Percentiles rank a stretch among this genome's conserved stretches.
phyloP scores from a whole-genome alignment of 2,113 vertebrate species.

The Hepsetus odoe region DNA sequence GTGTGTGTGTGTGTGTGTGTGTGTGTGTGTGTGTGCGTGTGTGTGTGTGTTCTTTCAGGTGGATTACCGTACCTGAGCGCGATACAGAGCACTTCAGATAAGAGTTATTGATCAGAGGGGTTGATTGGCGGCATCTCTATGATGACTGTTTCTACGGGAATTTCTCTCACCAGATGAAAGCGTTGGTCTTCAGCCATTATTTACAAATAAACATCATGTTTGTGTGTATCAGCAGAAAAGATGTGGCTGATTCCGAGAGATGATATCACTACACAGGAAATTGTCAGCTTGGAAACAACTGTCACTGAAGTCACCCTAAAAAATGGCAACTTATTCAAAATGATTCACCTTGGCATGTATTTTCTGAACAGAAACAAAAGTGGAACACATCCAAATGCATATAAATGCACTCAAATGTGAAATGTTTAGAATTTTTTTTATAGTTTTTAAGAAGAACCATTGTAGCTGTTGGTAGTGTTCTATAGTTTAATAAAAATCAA shows the following conservation, averaged over 20 bases:
- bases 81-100: conserved; percentile 59
- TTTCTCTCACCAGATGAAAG: conserved; percentile 43
- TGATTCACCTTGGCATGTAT: too few relatives aligned
- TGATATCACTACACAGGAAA: not conserved
- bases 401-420: too few relatives aligned
- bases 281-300: not conserved
- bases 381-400: too few relatives aligned
- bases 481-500: too few relatives aligned
- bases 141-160: conserved; percentile 11
- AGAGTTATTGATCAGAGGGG: conserved; percentile 73
- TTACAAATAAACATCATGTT: not conserved
- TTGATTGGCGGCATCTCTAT: conserved; percentile 54
- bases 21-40: conserved; percentile 4
- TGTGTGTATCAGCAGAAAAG: not conserved
- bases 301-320: too few relatives aligned
- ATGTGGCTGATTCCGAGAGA: not conserved
- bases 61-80: conserved; percentile 30
- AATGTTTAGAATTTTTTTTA: too few relatives aligned
- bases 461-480: too few relatives aligned
- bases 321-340: not conserved
- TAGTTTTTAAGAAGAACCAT: too few relatives aligned
- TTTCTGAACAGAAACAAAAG: too few relatives aligned
- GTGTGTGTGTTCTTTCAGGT: not conserved
- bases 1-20: not conserved
- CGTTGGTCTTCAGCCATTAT: not conserved